Evolutionary conservation across 2,888 invertebrate genomes (phyloP), one percentile per base, ranked within the genome.

Genomic region (Phyllotreta cruciferae): DNA sequence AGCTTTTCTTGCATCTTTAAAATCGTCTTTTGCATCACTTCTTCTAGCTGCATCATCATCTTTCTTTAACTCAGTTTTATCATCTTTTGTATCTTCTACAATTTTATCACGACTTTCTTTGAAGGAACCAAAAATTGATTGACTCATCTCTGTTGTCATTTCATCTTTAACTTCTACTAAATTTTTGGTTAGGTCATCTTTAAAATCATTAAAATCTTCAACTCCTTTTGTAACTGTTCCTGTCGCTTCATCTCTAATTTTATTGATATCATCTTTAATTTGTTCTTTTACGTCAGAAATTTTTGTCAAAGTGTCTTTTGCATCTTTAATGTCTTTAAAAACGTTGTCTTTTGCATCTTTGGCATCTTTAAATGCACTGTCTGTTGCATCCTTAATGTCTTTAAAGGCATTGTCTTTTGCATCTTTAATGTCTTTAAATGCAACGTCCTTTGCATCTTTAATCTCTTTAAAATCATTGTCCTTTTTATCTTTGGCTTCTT

Each of bases 61-160:
- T 24, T 24, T 24, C 4, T 24, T 24, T 24, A 24, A 24, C 4
- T 4, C 24, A 4, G 2, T 24, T 24, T 24, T 4, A 38, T 66
- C 62, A 37, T 63, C 37, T 6, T 61, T 66, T 37, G 60, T 56
- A 54, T 71, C 66, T 56, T 71, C 69, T 10, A 70, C 45, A 36
- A 66, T 53, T 53, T n/a, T n/a, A n/a, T n/a, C n/a, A n/a, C n/a
- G n/a, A n/a, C 73, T 57, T 63, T 69, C 73, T 54, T 71, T 24
- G 24, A 24, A 24, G 24, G 2, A 1, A 4, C 24, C 24, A 4
- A 24, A 24, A 24, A 24, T 24, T 24, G 24, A 24, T 24, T 24
- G 2, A 4, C 24, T 24, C 4, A 24, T 3, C 2, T 24, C 24
- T 24, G 1, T 24, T 24, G 24, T 24, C 1, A 24, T 24, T 24